A percentile compares a stretch with the other conserved stretches of the same genome.
These are phyloP conservation scores for Semotilus atromaculatus DNA, from an alignment of 2,797 vertebrate genomes.

Conservation along the genomic window DNA sequence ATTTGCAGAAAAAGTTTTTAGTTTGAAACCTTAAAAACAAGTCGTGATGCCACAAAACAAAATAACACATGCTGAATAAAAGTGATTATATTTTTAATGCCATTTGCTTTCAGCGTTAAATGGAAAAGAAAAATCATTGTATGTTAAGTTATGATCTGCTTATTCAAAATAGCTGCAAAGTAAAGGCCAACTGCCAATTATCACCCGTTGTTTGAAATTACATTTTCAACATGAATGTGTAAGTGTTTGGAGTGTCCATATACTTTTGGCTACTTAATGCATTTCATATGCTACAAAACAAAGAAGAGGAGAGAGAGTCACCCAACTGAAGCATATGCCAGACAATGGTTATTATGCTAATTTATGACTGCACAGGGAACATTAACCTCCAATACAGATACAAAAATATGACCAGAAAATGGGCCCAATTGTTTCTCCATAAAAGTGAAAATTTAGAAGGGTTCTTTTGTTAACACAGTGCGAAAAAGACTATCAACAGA, in stretches of 20 bases:
- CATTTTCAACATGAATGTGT: not conserved
- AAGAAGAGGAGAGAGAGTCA: constrained; percentile 9
- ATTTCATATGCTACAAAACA: not conserved
- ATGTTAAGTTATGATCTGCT: not conserved
- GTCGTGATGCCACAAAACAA: too few species aligned
- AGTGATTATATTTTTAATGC: too few species aligned
- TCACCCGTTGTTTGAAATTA: not conserved
- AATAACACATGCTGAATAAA: too few species aligned
- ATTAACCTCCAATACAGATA: constrained; percentile 21
- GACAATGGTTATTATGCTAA: constrained; percentile 42
- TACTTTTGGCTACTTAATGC: not conserved
- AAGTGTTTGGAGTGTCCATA: not conserved
- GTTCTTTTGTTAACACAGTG: not conserved
- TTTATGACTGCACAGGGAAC: constrained; percentile 38
- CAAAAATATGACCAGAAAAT: constrained; percentile 18
- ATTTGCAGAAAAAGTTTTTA: too few species aligned
- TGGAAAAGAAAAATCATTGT: not conserved
- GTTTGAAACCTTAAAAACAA: too few species aligned
- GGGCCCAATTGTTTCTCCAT: not conserved
- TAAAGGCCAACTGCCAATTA: not conserved
- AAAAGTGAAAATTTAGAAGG: constrained; percentile 4
- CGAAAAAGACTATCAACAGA: not conserved
- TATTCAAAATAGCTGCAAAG: not conserved
- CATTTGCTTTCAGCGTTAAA: too few species aligned
- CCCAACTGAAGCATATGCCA: not conserved